Conservation (phyloP, 2,888 invertebrate species). For the Synergus japonicus region DNA sequence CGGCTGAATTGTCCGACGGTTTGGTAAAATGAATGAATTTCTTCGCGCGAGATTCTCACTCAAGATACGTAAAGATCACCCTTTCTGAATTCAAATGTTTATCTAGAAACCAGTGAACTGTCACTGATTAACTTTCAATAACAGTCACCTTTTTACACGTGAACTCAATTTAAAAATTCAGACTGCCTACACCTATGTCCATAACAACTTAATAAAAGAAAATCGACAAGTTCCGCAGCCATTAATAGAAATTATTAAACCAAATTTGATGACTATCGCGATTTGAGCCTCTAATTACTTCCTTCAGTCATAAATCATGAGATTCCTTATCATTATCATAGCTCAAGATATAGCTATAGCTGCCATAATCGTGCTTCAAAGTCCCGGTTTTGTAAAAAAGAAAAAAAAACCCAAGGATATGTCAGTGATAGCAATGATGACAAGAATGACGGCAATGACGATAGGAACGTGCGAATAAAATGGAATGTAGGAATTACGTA, state of each 20-base stretch:
- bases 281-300: constrained; percentile 14
- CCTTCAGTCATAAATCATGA: neutral
- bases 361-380: neutral
- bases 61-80: too few species aligned
- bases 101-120: too few species aligned
- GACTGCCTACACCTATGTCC: neutral
- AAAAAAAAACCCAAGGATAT: neutral
- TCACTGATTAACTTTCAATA: too few species aligned
- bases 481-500: constrained; percentile 23
- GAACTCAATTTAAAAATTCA: neutral
- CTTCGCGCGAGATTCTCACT: too few species aligned
- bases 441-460: constrained; percentile 3
- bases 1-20: neutral
- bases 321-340: neutral
- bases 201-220: neutral
- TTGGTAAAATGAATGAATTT: neutral
- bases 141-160: neutral
- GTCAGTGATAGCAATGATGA: neutral
- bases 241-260: constrained; percentile 5
- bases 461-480: constrained; percentile 15
- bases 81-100: too few species aligned
- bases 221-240: neutral
- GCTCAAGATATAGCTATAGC: neutral
- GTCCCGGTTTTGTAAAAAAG: neutral
- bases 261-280: constrained; percentile 13